These are phyloP conservation scores for Sus cebifrons DNA, from an alignment of 2,797 vertebrate species.

Conservation along the genomic window DNA sequence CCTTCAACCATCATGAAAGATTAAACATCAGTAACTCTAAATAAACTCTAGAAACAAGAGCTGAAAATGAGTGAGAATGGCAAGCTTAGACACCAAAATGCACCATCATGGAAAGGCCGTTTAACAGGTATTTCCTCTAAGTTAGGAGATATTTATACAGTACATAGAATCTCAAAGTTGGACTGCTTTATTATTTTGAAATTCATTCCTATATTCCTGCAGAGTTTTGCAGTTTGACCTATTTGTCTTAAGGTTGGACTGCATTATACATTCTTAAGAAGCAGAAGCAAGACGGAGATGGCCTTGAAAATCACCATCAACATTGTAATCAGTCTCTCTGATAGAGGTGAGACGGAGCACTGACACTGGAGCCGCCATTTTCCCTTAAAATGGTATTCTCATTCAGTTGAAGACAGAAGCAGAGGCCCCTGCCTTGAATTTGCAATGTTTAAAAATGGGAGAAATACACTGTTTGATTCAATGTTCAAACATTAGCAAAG, in stretches of 20 bases:
- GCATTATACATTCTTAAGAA: conserved; percentile 82
- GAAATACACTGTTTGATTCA: conserved; percentile 72
- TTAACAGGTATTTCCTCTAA: conserved; percentile 61
- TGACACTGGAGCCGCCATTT: not conserved
- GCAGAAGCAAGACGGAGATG: conserved; percentile 68
- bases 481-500: conserved; percentile 79
- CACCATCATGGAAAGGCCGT: not conserved
- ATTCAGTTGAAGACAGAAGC: conserved; percentile 71
- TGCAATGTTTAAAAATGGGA: conserved; percentile 73
- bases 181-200: conserved; percentile 59
- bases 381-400: conserved; percentile 70
- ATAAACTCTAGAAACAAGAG: conserved; percentile 39
- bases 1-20: not conserved
- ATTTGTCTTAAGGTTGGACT: conserved; percentile 82
- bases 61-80: not conserved
- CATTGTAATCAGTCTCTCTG: conserved; percentile 76
- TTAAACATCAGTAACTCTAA: conserved; percentile 27
- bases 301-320: conserved; percentile 80
- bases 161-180: conserved; percentile 62
- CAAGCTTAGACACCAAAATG: not conserved
- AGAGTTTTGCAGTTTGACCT: conserved; percentile 79
- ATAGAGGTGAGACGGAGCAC: conserved; percentile 83
- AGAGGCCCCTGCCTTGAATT: conserved; percentile 64
- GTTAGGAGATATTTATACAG: conserved; percentile 59
- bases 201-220: conserved; percentile 66